phyloP scores from a whole-genome alignment of 1,140 invertebrate species.

The Eubasilissa regina region DNA sequence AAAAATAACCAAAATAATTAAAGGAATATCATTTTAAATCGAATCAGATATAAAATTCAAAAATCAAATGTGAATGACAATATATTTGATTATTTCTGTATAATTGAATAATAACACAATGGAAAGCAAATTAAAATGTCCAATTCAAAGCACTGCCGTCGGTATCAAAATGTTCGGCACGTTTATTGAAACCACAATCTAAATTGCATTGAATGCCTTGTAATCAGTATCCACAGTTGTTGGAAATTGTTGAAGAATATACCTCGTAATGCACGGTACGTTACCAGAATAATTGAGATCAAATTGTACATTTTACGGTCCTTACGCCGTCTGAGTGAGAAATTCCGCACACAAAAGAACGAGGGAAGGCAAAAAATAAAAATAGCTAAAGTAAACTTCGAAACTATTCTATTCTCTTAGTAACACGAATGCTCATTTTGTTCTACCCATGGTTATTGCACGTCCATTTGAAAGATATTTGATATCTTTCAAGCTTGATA shows the following conservation, averaged over 20 bases:
- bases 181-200: constrained; percentile 48
- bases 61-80: too few relatives aligned
- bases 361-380: too few relatives aligned
- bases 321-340: neutral
- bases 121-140: neutral
- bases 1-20: too few relatives aligned
- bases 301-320: constrained; percentile 31
- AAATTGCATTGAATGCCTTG: constrained; percentile 52
- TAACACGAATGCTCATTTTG: too few relatives aligned
- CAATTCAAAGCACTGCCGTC: constrained; percentile 33
- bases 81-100: too few relatives aligned
- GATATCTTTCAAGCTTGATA: too few relatives aligned
- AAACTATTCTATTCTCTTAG: too few relatives aligned
- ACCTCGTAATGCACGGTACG: constrained; percentile 39
- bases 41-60: neutral
- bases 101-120: too few relatives aligned
- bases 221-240: constrained; percentile 48
- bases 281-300: constrained; percentile 40
- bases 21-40: neutral
- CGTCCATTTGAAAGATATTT: too few relatives aligned
- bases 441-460: too few relatives aligned
- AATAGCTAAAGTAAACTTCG: too few relatives aligned
- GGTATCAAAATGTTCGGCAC: constrained; percentile 49
- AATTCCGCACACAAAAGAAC: neutral
- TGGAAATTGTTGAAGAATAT: constrained; percentile 48